These are phyloP conservation scores for Diplodus sargus DNA, from an alignment of 2,797 vertebrate species.

Conservation along the genomic window DNA sequence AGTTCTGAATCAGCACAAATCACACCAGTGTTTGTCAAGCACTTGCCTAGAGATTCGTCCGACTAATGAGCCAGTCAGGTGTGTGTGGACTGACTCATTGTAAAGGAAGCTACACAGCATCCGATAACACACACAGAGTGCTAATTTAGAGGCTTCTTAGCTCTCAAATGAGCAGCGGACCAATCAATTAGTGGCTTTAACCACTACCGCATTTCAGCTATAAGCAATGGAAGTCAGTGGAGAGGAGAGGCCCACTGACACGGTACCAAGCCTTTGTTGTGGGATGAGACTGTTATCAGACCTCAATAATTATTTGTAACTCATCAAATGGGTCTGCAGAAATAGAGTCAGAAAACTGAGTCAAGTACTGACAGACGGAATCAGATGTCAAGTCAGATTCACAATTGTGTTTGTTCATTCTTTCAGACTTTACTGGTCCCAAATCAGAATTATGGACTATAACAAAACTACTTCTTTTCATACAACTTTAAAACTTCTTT, in stretches of 20 bases:
- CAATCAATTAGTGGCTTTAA: conserved; percentile 45
- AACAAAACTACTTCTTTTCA: neutral
- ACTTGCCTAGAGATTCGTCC: conserved; percentile 48
- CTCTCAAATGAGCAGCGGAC: conserved; percentile 44
- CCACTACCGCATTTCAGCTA: conserved; percentile 35
- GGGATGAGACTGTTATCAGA: neutral
- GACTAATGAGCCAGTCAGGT: conserved; percentile 65
- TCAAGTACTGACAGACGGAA: neutral
- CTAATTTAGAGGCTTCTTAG: conserved; percentile 39
- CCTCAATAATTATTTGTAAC: neutral
- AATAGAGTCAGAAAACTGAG: neutral
- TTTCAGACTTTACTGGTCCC: neutral
- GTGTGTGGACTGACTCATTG: conserved; percentile 26
- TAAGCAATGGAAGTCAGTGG: neutral
- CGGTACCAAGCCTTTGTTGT: neutral
- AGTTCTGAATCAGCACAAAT: conserved; percentile 70
- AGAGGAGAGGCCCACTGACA: neutral
- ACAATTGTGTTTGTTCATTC: neutral
- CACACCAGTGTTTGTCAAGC: conserved; percentile 57
- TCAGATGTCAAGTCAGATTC: neutral
- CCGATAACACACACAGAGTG: conserved; percentile 17
- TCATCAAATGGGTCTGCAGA: neutral
- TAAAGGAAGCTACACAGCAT: conserved; percentile 22
- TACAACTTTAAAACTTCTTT: neutral
- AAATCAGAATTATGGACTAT: neutral